Percentiles rank a stretch among this genome's conserved stretches.
phyloP scores from a whole-genome alignment of 2,888 invertebrate species.

The Tachystola acroxantha region DNA sequence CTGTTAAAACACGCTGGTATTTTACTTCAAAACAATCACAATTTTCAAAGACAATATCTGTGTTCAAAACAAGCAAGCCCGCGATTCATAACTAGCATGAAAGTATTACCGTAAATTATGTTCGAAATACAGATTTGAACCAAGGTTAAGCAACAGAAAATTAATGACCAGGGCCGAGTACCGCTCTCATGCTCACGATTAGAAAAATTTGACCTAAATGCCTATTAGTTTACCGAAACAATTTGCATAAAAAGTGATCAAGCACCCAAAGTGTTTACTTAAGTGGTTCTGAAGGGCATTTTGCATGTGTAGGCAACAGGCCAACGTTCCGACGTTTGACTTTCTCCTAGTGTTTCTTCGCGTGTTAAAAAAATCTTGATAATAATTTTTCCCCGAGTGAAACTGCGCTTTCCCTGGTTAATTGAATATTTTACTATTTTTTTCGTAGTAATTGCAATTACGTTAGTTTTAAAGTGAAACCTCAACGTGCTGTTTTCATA shows the following conservation, averaged over 20 bases:
- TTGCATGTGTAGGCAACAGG: slow-evolving; percentile 21
- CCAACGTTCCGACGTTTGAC: not conserved
- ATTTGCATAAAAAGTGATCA: slow-evolving; percentile 11
- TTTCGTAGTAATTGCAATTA: slow-evolving; percentile 61
- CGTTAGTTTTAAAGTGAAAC: slow-evolving; percentile 41
- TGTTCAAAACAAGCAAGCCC: no score
- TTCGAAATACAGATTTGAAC: not conserved
- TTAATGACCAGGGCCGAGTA: slow-evolving; percentile 8
- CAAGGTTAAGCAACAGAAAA: slow-evolving; percentile 7
- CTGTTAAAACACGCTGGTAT: no score
- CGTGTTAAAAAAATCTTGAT: slow-evolving; percentile 76
- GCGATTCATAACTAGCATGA: no score
- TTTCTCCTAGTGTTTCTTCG: slow-evolving; percentile 50
- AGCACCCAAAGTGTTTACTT: slow-evolving; percentile 1
- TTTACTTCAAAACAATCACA: no score
- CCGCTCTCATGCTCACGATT: slow-evolving; percentile 10
- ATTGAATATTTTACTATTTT: slow-evolving; percentile 63
- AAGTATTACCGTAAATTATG: no score
- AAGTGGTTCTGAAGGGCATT: slow-evolving; percentile 26
- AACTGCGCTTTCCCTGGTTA: slow-evolving; percentile 69
- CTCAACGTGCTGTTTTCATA: no score
- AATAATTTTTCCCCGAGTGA: slow-evolving; percentile 53
- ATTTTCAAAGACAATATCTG: no score
- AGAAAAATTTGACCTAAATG: slow-evolving; percentile 10
- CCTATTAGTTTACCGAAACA: slow-evolving; percentile 6